phyloP scores from a whole-genome alignment of 2,113 vertebrate species.

The Dipodomys stephensi region DNA sequence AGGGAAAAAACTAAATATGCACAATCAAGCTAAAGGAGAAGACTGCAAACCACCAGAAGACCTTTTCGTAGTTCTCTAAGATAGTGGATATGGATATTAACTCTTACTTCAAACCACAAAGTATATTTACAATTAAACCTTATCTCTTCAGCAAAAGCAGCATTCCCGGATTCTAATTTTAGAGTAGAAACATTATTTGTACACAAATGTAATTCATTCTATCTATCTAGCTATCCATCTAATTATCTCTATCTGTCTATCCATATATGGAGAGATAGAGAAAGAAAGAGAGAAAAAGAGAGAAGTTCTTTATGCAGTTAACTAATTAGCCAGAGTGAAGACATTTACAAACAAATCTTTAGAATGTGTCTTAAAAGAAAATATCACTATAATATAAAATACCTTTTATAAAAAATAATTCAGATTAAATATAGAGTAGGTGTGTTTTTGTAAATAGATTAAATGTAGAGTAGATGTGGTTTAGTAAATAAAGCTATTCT shows the following conservation, averaged over 20 bases:
- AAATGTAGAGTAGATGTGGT: neutral
- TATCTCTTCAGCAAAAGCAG: neutral
- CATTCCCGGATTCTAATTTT: neutral
- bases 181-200: constrained; percentile 5
- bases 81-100: constrained; percentile 31
- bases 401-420: neutral
- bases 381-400: neutral
- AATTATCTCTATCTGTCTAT: no score
- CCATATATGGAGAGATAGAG: no score
- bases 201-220: neutral
- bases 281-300: neutral
- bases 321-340: neutral
- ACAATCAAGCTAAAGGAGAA: neutral
- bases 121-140: constrained; percentile 30
- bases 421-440: neutral
- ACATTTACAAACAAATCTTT: neutral
- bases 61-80: constrained; percentile 8
- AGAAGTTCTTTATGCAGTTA: neutral
- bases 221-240: no score
- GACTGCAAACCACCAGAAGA: neutral
- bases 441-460: neutral
- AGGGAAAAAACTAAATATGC: neutral
- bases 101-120: neutral
- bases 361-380: neutral
- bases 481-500: neutral